A percentile compares a stretch with the other conserved stretches of the same genome.
Evolutionary conservation across 2,888 invertebrate genomes (phyloP).

Genomic region (Eueremaeus valkanovi): DNA sequence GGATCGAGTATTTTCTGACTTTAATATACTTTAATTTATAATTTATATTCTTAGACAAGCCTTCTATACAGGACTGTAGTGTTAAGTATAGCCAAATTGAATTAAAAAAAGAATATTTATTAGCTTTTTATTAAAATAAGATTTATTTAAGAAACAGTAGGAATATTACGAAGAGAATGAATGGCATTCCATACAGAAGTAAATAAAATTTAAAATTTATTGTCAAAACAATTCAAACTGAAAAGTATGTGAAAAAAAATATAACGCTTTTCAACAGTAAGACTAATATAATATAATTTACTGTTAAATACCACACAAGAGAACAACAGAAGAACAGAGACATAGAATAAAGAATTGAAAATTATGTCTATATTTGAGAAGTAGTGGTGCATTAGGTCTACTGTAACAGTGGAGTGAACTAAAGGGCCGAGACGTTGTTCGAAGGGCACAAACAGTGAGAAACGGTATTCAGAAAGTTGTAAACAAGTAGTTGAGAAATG

Average conservation of each 20-base stretch:
- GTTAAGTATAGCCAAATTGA: too few relatives aligned
- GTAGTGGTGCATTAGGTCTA: neutral
- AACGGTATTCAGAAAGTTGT: neutral
- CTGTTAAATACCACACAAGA: neutral
- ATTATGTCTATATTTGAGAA: neutral
- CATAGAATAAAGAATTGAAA: too few relatives aligned
- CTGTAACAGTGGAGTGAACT: too few relatives aligned
- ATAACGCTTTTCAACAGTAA: too few relatives aligned
- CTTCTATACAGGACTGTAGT: neutral
- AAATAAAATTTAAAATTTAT: neutral
- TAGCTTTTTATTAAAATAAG: too few relatives aligned
- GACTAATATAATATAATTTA: neutral
- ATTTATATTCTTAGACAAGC: neutral
- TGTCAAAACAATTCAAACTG: too few relatives aligned
- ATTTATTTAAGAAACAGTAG: too few relatives aligned
- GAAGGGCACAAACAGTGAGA: neutral
- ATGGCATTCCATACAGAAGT: too few relatives aligned
- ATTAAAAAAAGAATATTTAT: too few relatives aligned
- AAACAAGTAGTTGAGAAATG: neutral
- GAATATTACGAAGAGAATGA: too few relatives aligned
- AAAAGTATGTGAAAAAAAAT: too few relatives aligned
- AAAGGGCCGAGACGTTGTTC: neutral
- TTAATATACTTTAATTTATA: neutral
- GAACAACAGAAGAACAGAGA: neutral
- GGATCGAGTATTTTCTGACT: neutral